phyloP scores from a whole-genome alignment of 2,888 invertebrate genomes.

The Lasioglossum calceatum region DNA sequence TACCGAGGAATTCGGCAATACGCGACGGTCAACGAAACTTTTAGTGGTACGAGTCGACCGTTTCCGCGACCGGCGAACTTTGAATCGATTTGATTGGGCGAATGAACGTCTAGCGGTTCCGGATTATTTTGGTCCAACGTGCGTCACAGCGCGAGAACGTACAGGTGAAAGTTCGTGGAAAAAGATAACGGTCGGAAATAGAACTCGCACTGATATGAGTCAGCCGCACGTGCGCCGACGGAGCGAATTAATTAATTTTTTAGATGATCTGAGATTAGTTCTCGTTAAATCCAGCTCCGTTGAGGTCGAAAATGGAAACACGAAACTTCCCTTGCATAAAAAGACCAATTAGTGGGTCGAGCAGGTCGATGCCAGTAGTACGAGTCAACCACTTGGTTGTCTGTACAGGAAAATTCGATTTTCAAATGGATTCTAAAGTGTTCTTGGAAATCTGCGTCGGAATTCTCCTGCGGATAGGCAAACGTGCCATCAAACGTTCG shows the following conservation, averaged over 20 bases:
- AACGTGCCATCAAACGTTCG: too few species aligned
- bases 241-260: neutral
- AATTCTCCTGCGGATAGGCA: neutral
- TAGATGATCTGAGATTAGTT: neutral
- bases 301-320: neutral
- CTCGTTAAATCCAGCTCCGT: neutral
- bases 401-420: neutral
- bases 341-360: neutral
- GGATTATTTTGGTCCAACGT: neutral
- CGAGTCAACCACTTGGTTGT: neutral
- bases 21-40: neutral
- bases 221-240: neutral
- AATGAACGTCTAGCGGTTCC: neutral
- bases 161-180: neutral
- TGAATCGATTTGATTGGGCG: neutral
- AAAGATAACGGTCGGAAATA: neutral
- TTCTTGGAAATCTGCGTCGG: neutral
- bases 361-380: neutral
- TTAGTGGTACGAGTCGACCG: constrained; percentile 26
- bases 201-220: neutral
- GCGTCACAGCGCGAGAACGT: neutral
- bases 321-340: neutral
- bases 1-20: constrained; percentile 19
- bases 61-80: constrained; percentile 9
- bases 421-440: neutral